Base-by-base conservation (phyloP, 2,113 vertebrate species). In the Stigmatopora argus region DNA sequence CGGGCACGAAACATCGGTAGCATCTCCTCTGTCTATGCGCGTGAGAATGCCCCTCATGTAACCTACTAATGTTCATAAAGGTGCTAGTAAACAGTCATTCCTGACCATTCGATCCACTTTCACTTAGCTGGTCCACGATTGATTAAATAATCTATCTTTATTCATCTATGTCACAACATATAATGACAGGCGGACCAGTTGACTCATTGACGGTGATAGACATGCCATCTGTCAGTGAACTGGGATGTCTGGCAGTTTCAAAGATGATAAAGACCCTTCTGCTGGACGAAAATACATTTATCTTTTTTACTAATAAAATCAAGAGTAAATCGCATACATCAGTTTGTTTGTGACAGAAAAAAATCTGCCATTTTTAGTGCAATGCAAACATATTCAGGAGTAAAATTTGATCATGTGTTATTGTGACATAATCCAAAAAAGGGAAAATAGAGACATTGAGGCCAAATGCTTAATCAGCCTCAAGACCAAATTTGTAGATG, bases 401-500 rank as follows among this genome's bases (percentile, higher is more conserved):
- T 41, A 41, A 18, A n/a, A 15, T 51, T 51, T 51, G 18, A 51
- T n/a, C 5, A 19, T 19, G 18, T 51, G 48, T 51, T 9, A 45
- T 53, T 41, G 35, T 45, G 67, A 55, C 4, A 31, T 56, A 14
- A 56, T 56, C 14, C 53, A 31, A 56, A 23, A 26, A 0, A 17
- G 55, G 66, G 13, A 62, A 66, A 58, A 53, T 18, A 47, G 60
- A 69, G 63, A 61, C 69, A 61, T 65, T 72, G 70, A 74, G 74
- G n/a, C 68, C 56, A 23, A 72, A 67, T 75, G 73, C 60, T 73
- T 78, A 85, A 81, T 82, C 65, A 81, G 78, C 74, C 71, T 73
- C 35, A 64, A 85, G 87, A 89, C 74, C 63, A 82, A 78, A 85
- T 89, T 86, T 88, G 49, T 65, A 78, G 66, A 74, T 7, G 59